Percentiles rank a stretch among this genome's conserved stretches.
These are phyloP conservation scores for Antitype chi DNA, from an alignment of 2,888 invertebrate genomes.

Conservation along the genomic window DNA sequence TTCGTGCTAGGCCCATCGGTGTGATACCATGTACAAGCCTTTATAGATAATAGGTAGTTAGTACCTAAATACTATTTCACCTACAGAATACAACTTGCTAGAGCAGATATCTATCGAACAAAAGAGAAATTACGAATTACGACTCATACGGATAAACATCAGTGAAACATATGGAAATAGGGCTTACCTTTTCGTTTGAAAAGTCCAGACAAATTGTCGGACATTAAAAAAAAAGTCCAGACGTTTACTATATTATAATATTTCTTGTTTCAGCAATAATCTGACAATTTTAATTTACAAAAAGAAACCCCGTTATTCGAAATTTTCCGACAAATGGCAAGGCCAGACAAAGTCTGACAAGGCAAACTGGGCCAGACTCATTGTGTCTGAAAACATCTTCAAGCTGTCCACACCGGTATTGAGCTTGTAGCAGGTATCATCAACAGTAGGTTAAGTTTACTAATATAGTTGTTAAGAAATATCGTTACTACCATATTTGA, in stretches of 20 bases:
- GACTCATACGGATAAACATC: neutral
- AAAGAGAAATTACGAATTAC: slow-evolving; percentile 9
- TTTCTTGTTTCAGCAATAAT: neutral
- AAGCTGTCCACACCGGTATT: too few species aligned
- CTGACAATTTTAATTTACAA: neutral
- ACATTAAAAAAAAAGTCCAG: neutral
- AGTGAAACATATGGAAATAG: neutral
- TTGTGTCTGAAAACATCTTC: too few species aligned
- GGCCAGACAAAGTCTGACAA: neutral
- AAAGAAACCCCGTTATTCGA: neutral
- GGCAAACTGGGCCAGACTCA: too few species aligned
- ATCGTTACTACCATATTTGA: too few species aligned
- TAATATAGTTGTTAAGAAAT: too few species aligned
- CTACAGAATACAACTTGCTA: neutral
- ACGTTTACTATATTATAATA: neutral
- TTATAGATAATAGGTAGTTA: neutral
- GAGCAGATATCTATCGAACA: neutral
- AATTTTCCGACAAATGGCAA: neutral
- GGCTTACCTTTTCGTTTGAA: neutral
- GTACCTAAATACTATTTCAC: neutral
- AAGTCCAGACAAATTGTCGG: neutral
- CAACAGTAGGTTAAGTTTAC: too few species aligned
- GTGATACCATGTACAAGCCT: neutral
- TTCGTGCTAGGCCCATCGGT: neutral
- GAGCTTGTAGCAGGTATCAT: too few species aligned